Conservation (phyloP, 2,797 vertebrate genomes). For the Urosaurus nigricauda region DNA sequence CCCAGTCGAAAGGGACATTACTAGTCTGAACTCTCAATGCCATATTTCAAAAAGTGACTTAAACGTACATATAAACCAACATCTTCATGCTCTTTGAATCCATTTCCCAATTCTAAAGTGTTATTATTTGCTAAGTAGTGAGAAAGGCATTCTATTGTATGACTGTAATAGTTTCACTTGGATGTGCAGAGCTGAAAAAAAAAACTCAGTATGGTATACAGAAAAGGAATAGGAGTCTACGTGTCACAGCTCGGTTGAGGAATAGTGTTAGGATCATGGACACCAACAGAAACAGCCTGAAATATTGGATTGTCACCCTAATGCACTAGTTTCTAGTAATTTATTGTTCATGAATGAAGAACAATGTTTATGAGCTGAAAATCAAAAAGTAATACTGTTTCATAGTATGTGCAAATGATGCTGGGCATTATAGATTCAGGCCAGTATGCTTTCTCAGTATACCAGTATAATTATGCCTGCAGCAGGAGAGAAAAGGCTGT, state of each 20-base stretch:
- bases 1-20: neutral
- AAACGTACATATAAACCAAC: conserved; percentile 20
- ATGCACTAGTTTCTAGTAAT: neutral
- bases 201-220: neutral
- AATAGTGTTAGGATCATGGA: neutral
- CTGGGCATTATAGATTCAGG: too few species aligned
- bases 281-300: too few species aligned
- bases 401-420: neutral
- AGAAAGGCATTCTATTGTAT: neutral
- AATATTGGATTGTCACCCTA: neutral
- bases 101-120: conserved; percentile 11
- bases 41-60: conserved; percentile 35
- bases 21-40: conserved; percentile 41
- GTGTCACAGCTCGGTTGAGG: conserved; percentile 28
- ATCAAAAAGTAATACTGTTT: neutral
- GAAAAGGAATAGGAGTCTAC: neutral
- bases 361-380: neutral
- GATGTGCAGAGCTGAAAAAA: too few species aligned
- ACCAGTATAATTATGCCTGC: too few species aligned
- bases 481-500: too few species aligned
- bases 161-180: neutral
- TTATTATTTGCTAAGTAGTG: conserved; percentile 24
- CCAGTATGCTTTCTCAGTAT: too few species aligned
- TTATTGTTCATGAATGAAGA: neutral
- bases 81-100: conserved; percentile 38